A percentile compares a stretch with the other conserved stretches of the same genome.
These are phyloP conservation scores for Tragopan temminckii DNA, from an alignment of 2,797 vertebrate genomes.

Conservation along the genomic window DNA sequence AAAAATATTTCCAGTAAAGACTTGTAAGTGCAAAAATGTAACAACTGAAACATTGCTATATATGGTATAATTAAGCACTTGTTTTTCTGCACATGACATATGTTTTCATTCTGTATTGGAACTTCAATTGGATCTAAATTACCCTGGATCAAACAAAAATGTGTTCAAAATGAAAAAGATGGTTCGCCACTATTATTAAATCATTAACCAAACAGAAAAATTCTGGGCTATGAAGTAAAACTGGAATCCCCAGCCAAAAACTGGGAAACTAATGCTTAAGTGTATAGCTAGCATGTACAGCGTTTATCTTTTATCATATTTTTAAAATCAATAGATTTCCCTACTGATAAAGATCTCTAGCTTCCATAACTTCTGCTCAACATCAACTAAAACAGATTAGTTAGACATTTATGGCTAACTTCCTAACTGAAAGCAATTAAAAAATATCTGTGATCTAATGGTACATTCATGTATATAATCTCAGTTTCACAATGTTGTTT, in stretches of 20 bases:
- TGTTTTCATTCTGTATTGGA: constrained; percentile 74
- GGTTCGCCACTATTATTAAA: constrained; percentile 71
- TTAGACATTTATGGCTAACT: constrained; percentile 47
- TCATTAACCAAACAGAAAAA: constrained; percentile 73
- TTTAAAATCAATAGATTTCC: constrained; percentile 50
- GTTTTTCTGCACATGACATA: constrained; percentile 69
- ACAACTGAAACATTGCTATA: constrained; percentile 71
- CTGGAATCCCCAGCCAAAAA: constrained; percentile 59
- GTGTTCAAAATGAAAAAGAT: constrained; percentile 74
- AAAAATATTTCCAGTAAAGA: constrained; percentile 75
- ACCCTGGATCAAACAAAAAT: constrained; percentile 71
- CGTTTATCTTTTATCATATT: neutral
- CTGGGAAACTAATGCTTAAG: constrained; percentile 52
- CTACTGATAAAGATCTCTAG: constrained; percentile 46
- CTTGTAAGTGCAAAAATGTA: constrained; percentile 70
- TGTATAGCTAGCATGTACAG: constrained; percentile 14
- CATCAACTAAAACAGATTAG: constrained; percentile 42
- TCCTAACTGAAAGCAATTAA: constrained; percentile 54
- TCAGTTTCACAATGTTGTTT: neutral
- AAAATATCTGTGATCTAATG: constrained; percentile 22
- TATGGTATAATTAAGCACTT: constrained; percentile 74
- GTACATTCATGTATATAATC: constrained; percentile 1
- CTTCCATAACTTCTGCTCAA: constrained; percentile 33
- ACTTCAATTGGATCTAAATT: constrained; percentile 74
- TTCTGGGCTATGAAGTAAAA: constrained; percentile 65